phyloP scores from a whole-genome alignment of 1,140 invertebrate species.

The Scaptomyza pallida region DNA sequence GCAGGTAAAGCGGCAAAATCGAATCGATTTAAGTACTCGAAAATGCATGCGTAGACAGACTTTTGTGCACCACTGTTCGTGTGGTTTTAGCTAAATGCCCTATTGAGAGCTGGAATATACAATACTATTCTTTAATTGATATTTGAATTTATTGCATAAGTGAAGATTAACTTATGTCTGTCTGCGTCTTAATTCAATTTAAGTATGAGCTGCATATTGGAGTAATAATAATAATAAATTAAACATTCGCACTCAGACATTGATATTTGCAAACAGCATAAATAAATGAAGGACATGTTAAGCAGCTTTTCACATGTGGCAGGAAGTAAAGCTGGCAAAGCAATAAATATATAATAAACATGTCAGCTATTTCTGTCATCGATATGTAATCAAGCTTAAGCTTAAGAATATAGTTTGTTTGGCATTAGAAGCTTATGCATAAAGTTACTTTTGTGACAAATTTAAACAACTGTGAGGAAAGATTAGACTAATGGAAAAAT shows the following conservation, averaged over 20 bases:
- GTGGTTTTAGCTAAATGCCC: constrained; percentile 7
- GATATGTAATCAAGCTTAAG: neutral
- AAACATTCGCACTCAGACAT: neutral
- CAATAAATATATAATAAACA: neutral
- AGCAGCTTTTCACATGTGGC: no score
- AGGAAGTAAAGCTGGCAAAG: no score
- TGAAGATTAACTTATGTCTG: neutral
- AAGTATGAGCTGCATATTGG: neutral
- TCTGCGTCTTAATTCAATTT: neutral
- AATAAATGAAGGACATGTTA: no score
- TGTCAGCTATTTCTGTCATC: neutral
- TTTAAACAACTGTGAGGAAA: neutral
- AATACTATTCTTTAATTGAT: neutral
- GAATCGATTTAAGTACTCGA: constrained; percentile 5
- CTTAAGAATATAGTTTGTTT: no score
- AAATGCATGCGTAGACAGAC: neutral
- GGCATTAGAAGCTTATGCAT: neutral
- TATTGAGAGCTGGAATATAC: neutral
- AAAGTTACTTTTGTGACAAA: neutral
- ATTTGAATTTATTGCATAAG: neutral
- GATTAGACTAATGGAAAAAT: neutral
- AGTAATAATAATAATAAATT: neutral
- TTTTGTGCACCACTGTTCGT: neutral
- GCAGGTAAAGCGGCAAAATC: constrained; percentile 16
- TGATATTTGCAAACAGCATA: neutral